Conservation (phyloP, 2,113 vertebrate genomes). For the Xenopus tropicalis region DNA sequence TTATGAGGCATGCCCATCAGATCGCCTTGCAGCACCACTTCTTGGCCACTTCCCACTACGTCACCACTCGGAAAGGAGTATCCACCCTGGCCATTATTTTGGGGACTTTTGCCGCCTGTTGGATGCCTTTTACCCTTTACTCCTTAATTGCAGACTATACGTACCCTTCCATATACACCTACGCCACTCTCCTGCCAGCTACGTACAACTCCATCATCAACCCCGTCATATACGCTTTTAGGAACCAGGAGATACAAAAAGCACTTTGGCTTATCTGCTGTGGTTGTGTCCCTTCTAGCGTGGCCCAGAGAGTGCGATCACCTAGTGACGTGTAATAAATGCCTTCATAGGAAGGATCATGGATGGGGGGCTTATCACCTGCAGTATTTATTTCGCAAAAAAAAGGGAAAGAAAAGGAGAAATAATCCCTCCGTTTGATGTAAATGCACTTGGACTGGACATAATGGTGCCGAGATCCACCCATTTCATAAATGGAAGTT, state of each 20-base stretch:
- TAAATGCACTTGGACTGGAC: conserved; percentile 8
- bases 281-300: conserved; percentile 82
- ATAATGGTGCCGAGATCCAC: conserved; percentile 4
- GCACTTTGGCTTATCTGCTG: conserved; percentile 94
- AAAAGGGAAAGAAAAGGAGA: neutral
- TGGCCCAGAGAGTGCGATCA: conserved; percentile 85
- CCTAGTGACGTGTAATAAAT: conserved; percentile 88
- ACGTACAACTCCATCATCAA: conserved; percentile 99
- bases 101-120: conserved; percentile 96
- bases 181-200: conserved; percentile 94
- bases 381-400: conserved; percentile 16
- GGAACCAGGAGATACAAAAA: conserved; percentile 99
- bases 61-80: conserved; percentile 94
- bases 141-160: conserved; percentile 94
- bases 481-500: conserved; percentile 44
- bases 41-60: conserved; percentile 96
- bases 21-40: conserved; percentile 98
- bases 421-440: neutral
- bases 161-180: conserved; percentile 95
- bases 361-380: neutral
- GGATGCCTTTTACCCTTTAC: conserved; percentile 98
- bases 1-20: conserved; percentile 96
- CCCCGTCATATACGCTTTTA: conserved; percentile 96
- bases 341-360: neutral
- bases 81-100: conserved; percentile 97